A percentile compares a stretch with the other conserved stretches of the same genome.
Evolutionary conservation across 2,797 vertebrate species (phyloP).

Genomic region (Paguma larvata): DNA sequence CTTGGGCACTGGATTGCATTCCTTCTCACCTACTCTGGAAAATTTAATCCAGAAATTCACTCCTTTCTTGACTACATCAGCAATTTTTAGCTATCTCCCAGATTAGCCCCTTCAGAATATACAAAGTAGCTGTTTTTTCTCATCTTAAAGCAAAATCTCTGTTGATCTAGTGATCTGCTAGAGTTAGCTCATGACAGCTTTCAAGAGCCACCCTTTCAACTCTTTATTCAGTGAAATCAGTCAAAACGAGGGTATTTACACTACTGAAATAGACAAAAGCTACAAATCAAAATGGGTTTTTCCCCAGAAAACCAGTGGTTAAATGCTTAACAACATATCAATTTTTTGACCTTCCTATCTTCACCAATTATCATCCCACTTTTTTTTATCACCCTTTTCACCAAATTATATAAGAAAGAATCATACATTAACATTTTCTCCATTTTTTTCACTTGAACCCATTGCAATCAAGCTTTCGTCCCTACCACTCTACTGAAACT

Average conservation of each 20-base stretch:
- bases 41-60: background rate
- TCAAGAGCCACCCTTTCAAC: background rate
- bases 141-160: constrained; percentile 22
- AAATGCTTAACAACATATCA: background rate
- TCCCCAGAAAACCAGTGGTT: background rate
- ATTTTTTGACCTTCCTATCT: background rate
- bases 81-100: background rate
- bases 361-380: background rate
- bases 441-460: background rate
- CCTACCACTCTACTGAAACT: background rate
- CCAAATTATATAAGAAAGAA: background rate
- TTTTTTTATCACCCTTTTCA: constrained; percentile 35
- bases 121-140: background rate
- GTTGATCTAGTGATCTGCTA: background rate
- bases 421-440: background rate
- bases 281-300: background rate
- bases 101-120: background rate
- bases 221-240: background rate
- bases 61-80: background rate
- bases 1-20: background rate
- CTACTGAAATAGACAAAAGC: background rate
- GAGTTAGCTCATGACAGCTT: background rate
- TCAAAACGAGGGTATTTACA: background rate
- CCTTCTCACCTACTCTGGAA: background rate
- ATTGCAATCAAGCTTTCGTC: background rate